Evolutionary conservation across 2,797 vertebrate genomes (phyloP), one percentile per base, ranked within the genome.

Genomic region (Malurus leucopterus): DNA sequence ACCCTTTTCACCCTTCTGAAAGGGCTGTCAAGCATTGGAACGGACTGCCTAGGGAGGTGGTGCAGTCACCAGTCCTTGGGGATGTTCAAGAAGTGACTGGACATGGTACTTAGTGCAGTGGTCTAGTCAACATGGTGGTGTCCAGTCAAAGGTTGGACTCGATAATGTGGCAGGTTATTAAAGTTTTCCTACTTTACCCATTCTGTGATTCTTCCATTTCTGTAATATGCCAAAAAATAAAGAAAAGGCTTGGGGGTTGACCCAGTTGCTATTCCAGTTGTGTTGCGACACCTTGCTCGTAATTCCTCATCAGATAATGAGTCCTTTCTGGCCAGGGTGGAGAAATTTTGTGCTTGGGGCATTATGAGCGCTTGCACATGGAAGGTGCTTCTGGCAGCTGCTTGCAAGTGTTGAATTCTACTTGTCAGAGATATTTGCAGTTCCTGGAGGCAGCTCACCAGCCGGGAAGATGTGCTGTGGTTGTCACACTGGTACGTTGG

Each of bases 401-500:
- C 27, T 32, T 58, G 46, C 21, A 41, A 26, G 12, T 64, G 20
- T 22, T 55, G 36, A 23, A 3, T 71, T 91, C 18, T 72, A 4
- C 8, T 67, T 76, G 13, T 49, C 27, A 6, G 32, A 38, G 61
- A 29, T n/a, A 11, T 17, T 43, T 79, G 21, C 19, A 26, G 36
- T 57, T 84, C 40, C 43, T 51, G 64, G 67, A 73, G 62, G 11
- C 13, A 59, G 32, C 32, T n/a, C 40, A 18, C 12, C 24, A 5
- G 11, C 9, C 3, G 3, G 47, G 50, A 75, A 55, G 69, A 62
- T 47, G 32, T 3, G 6, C 63, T 0, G 0, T 53, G 10, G 15
- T 32, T 32, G 67, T 59, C 5, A 1, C 38, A 24, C 40, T n/a
- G 34, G 27, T 55, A 36, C 38, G 38, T 57, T 40, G 40, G 36